These are phyloP conservation scores for Drosophila kikkawai DNA, from an alignment of 1,140 invertebrate species.

Conservation along the genomic window DNA sequence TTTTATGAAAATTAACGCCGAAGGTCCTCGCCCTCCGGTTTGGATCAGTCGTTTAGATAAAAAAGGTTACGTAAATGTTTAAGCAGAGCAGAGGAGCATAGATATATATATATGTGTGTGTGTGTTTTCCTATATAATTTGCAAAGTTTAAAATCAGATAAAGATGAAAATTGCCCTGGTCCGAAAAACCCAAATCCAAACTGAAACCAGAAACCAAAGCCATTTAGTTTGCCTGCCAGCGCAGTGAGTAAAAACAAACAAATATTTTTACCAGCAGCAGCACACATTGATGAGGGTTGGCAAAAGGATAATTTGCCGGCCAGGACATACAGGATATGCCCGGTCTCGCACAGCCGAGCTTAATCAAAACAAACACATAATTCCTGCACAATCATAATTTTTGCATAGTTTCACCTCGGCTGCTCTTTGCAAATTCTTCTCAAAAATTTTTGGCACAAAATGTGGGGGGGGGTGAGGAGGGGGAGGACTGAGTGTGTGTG, in stretches of 20 bases:
- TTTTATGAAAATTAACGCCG: conserved; percentile 82
- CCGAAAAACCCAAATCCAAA: conserved; percentile 35
- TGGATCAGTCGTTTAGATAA: conserved; percentile 80
- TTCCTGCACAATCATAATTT: conserved; percentile 70
- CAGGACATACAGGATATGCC: conserved; percentile 22
- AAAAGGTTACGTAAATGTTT: conserved; percentile 80
- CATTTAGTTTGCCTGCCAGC: conserved; percentile 38
- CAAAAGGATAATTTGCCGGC: conserved; percentile 18
- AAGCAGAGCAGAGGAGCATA: conserved; percentile 23
- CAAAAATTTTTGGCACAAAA: conserved; percentile 39
- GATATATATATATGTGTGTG: not conserved
- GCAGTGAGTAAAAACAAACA: conserved; percentile 44
- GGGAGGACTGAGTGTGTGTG: not conserved
- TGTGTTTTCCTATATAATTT: conserved; percentile 58
- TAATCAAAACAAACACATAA: conserved; percentile 78
- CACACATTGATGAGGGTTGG: conserved; percentile 64
- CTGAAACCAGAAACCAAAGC: conserved; percentile 13
- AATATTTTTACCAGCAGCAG: conserved; percentile 41
- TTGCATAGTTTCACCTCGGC: conserved; percentile 46
- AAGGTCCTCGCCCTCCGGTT: conserved; percentile 49
- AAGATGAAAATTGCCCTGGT: conserved; percentile 52
- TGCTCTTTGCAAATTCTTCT: conserved; percentile 11
- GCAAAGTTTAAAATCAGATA: conserved; percentile 75
- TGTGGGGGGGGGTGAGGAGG: not conserved
- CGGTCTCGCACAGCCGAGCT: conserved; percentile 40